Base-by-base conservation (phyloP, 2,113 vertebrate species). In the Isurus oxyrinchus region DNA sequence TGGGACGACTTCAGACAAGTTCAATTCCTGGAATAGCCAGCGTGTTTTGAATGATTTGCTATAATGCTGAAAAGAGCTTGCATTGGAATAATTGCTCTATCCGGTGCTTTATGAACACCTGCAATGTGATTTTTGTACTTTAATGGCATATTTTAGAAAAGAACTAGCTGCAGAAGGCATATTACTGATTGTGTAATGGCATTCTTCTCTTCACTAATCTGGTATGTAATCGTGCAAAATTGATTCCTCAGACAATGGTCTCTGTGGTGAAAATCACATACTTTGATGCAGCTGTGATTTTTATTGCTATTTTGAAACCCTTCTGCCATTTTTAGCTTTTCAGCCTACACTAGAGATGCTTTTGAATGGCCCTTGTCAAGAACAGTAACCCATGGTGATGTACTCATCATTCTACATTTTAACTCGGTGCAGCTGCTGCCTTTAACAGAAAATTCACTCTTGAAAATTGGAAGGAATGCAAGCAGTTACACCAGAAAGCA, bases 301-400 rank as follows among this genome's bases (percentile, higher is more conserved):
- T 69, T 49, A 95, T 49, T 69, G 44, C 44, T 95, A 76, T 95
- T 95, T 95, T 95, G 94, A 95, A 72, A 53, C 67, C 23, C 44
- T 95, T 53, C 49, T 95, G 66, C 49, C 94, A 95, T 55, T 95
- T 69, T 95, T 95, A 69, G 94, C 21, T 40, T 27, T 67, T 69
- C n/a, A 66, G 49, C 94, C 94, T 5, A 7, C 94, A 72, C 66
- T 31, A 35, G 66, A 95, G 76, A 72, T 95, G 67, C 13, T 72
- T 95, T 59, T 91, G 25, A 91, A 91, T 35, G 88, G 35, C 55
- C 53, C 88, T 91, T 59, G 55, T 91, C 25, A 95, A 95, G 44
- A 72, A 76, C 94, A 72, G 94, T 53, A 95, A 72, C 66, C 94
- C 40, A 53, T 55, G 94, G 66, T 95, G 67, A 72, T 55, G 21